Percentiles rank a stretch among this genome's conserved stretches.
Evolutionary conservation across 2,888 invertebrate genomes (phyloP).

Genomic region (Tortricodes alternella): DNA sequence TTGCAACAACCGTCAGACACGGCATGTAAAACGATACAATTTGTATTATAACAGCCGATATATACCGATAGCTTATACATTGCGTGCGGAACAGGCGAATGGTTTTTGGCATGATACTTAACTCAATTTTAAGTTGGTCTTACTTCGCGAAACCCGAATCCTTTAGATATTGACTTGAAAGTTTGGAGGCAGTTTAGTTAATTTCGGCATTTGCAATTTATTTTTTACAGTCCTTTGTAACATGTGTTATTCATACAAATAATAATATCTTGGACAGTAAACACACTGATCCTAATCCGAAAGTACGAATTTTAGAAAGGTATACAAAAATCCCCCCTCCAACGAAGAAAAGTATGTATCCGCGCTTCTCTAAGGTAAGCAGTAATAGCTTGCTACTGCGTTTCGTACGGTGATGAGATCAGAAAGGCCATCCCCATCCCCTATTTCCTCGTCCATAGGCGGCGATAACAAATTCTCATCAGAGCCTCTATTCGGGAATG

Average conservation of each 20-base stretch:
- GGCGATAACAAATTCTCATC: too few relatives aligned
- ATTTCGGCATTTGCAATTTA: background rate
- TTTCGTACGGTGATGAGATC: too few relatives aligned
- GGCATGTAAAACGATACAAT: background rate
- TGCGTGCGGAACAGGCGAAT: slow-evolving; percentile 1
- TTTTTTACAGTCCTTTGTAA: background rate
- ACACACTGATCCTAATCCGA: too few relatives aligned
- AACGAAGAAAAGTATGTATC: too few relatives aligned
- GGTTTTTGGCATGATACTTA: background rate
- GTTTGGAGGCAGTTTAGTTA: background rate
- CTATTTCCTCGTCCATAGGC: too few relatives aligned
- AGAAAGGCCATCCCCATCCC: too few relatives aligned
- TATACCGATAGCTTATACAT: background rate
- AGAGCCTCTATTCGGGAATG: too few relatives aligned
- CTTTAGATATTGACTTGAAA: background rate
- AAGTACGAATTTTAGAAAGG: background rate
- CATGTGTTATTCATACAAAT: background rate
- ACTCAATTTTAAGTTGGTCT: slow-evolving; percentile 8
- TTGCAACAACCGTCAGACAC: slow-evolving; percentile 4
- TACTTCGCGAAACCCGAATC: background rate
- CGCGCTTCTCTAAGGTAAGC: too few relatives aligned
- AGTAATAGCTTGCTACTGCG: too few relatives aligned
- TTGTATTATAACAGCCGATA: background rate
- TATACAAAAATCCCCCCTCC: too few relatives aligned
- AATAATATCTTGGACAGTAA: background rate